These are phyloP conservation scores for Istiophorus platypterus DNA, from an alignment of 2,113 vertebrate genomes.

Conservation along the genomic window DNA sequence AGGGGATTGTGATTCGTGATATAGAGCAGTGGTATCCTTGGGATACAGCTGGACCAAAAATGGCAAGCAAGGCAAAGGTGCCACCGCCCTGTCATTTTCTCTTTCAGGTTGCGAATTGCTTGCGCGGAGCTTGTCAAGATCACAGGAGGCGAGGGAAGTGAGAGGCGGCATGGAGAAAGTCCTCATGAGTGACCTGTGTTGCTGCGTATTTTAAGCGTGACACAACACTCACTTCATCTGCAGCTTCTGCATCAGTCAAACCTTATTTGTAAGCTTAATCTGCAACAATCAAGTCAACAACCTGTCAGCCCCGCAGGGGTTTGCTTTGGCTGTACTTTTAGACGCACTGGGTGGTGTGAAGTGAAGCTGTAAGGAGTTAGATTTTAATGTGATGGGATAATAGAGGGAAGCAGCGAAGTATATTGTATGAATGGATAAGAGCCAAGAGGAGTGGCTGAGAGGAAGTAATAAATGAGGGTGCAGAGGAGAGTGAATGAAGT, in stretches of 20 bases:
- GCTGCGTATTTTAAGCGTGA: neutral
- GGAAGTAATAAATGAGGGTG: conserved; percentile 45
- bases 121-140: neutral
- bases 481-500: conserved; percentile 37
- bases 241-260: neutral
- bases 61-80: neutral
- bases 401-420: conserved; percentile 9
- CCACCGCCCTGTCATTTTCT: conserved; percentile 8
- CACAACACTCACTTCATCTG: neutral
- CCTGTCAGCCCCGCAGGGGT: conserved; percentile 11
- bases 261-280: conserved; percentile 3
- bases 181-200: neutral
- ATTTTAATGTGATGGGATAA: conserved; percentile 33
- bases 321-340: neutral
- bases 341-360: conserved; percentile 1
- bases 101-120: conserved; percentile 9
- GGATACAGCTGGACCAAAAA: neutral
- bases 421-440: conserved; percentile 11
- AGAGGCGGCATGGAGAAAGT: neutral
- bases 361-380: conserved; percentile 8
- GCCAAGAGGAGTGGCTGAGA: conserved; percentile 46
- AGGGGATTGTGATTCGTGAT: conserved; percentile 7
- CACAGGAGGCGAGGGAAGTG: neutral
- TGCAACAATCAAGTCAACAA: neutral
- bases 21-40: conserved; percentile 1